These are phyloP conservation scores for Petromus typicus DNA, from an alignment of 2,113 vertebrate genomes.

Conservation along the genomic window DNA sequence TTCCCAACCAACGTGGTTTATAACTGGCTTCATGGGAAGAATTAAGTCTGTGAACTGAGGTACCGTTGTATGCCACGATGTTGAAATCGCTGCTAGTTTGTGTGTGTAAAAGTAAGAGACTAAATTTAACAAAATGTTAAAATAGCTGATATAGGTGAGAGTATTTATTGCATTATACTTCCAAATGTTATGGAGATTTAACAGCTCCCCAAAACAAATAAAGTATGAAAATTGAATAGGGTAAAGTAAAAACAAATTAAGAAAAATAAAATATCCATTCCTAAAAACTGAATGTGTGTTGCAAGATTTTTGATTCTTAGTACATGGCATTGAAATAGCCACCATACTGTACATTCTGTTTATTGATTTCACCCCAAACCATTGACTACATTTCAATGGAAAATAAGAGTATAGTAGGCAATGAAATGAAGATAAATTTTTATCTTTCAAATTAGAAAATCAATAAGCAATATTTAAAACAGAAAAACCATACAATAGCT, in stretches of 20 bases:
- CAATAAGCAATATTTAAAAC: neutral
- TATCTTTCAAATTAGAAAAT: neutral
- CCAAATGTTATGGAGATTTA: neutral
- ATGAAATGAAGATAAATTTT: neutral
- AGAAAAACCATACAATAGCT: neutral
- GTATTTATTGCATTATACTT: neutral
- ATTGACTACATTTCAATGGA: neutral
- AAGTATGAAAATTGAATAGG: neutral
- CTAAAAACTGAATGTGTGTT: neutral
- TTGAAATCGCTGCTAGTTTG: neutral
- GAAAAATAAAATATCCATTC: neutral
- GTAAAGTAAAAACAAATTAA: neutral
- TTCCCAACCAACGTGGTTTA: neutral
- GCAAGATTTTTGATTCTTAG: neutral
- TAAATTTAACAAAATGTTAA: neutral
- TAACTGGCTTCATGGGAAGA: neutral
- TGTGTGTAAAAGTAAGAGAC: neutral
- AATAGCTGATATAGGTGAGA: neutral
- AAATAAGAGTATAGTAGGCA: neutral
- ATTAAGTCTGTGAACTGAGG: neutral
- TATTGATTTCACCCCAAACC: neutral
- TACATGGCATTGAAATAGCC: neutral
- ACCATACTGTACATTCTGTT: neutral
- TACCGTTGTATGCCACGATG: neutral
- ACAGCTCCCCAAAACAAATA: neutral